Base-by-base conservation (phyloP, 2,113 vertebrate genomes). In the Triplophysa tibetana region DNA sequence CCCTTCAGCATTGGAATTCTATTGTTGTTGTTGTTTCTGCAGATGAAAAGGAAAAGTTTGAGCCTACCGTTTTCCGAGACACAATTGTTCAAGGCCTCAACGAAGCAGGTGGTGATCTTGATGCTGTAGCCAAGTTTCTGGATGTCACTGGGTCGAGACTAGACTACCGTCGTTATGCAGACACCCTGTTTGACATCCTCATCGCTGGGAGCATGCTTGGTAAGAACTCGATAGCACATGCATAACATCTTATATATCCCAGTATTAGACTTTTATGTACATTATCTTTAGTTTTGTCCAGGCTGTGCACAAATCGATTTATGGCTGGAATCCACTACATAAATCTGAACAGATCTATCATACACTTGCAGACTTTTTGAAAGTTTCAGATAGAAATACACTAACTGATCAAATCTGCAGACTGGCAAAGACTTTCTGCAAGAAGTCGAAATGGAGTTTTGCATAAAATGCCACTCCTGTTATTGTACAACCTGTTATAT, bases 1-100 rank as follows among this genome's bases (percentile, higher is more conserved):
- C 0, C 13, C 3, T 6, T 62, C 61, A 52, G 33, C 10, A 9
- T 11, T 9, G 64, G 0, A 26, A 7, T 56, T 63, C 16, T 29
- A 50, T n/a, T n/a, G n/a, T 63, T 16, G 60, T 19, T 50, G 48
- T 54, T 56, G 77, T 12, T 83, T 72, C 76, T 86, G 38, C 85
- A 97, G 96, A 97, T 97, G 96, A 97, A 95, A 97, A 97, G 90
- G 96, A 97, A 95, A 97, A 97, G 94, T 97, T 97, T 89, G 96
- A 97, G 93, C 96, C 96, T 79, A 96, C 95, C 65, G 94, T 97
- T 85, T 97, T 97, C 90, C 92, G 95, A 91, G 96, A 97, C 92
- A 95, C 95, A 0, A 95, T 97, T 68, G 90, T 96, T 85, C 93
- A 94, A 81, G 96, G 96, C 78, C 95, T 97, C 87, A 96, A 96